Base-by-base conservation (phyloP, 2,113 vertebrate genomes). In the Perca fluviatilis region DNA sequence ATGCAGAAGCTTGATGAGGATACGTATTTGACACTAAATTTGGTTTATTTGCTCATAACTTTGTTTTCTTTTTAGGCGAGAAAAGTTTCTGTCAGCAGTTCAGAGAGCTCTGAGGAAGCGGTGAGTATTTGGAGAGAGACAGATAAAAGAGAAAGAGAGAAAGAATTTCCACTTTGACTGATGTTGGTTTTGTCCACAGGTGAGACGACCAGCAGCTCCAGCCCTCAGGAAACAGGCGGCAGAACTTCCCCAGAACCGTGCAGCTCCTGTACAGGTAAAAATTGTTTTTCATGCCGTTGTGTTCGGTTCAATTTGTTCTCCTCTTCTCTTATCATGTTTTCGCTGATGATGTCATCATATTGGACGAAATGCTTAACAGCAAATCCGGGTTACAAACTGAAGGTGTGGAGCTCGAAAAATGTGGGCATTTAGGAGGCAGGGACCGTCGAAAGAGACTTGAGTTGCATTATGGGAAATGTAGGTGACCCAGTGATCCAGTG, bases 21-120 rank as follows among this genome's bases (percentile, higher is more conserved):
- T 40, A 40, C 9, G 0, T 2, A 11, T 43, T 21, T 49, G 11
- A 36, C 25, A 12, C 33, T 18, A 21, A 1, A 7, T 62, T 49
- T 60, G 19, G 19, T 74, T 11, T n/a, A n/a, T 73, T 36, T 51
- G 56, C 0, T 27, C 3, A 43, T 4, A 1, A 47, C 1, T 61
- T 5, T 67, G 7, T 70, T 78, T 80, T 19, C 54, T 46, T 87
- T 84, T 19, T 67, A 95, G 95, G 92, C 87, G 0, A 91, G 36
- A 66, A 94, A 92, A 68, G 68, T 64, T 25, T 76, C 92, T 2
- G 43, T 51, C n/a, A 94, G 91, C 88, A 95, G 92, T 73, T 95
- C 95, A 43, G 95, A 95, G 85, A 96, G 95, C 77, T 94, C 95
- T 18, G 95, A 96, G 25, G 94, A 95, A 86, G 67, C 88, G 90